Evolutionary conservation across 2,888 invertebrate genomes (phyloP).

Genomic region (Halictus ligatus): DNA sequence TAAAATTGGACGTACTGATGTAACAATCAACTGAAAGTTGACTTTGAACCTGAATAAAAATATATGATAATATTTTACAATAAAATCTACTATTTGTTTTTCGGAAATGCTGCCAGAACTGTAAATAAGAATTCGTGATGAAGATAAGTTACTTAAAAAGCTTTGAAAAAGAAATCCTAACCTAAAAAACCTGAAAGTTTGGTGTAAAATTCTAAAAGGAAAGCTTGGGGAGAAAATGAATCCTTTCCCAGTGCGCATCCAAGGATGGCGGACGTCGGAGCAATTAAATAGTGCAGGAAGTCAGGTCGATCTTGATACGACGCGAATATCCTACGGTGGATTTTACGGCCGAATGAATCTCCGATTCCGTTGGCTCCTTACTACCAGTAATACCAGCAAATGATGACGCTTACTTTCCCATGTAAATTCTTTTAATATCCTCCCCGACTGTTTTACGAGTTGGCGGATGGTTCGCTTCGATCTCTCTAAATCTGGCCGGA

Average conservation of each 20-base stretch:
- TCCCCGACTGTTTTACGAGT: constrained; percentile 42
- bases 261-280: neutral
- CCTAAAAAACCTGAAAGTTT: too few species aligned
- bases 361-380: constrained; percentile 25
- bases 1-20: too few species aligned
- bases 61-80: too few species aligned
- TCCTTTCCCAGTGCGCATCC: neutral
- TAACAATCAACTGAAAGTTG: too few species aligned
- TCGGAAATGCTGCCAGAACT: too few species aligned
- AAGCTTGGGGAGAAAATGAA: neutral
- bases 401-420: constrained; percentile 22
- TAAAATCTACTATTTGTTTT: too few species aligned
- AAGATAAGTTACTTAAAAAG: too few species aligned
- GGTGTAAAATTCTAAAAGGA: neutral
- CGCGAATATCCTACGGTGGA: neutral
- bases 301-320: constrained; percentile 12
- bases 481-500: constrained; percentile 47
- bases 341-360: constrained; percentile 13
- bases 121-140: too few species aligned
- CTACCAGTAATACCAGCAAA: constrained; percentile 18
- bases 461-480: constrained; percentile 20
- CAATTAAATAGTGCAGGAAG: constrained; percentile 4
- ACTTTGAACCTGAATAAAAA: too few species aligned
- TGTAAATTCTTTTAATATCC: constrained; percentile 44
- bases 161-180: too few species aligned